These are phyloP conservation scores for Reticulitermes speratus DNA, from an alignment of 1,140 invertebrate genomes.

Conservation along the genomic window DNA sequence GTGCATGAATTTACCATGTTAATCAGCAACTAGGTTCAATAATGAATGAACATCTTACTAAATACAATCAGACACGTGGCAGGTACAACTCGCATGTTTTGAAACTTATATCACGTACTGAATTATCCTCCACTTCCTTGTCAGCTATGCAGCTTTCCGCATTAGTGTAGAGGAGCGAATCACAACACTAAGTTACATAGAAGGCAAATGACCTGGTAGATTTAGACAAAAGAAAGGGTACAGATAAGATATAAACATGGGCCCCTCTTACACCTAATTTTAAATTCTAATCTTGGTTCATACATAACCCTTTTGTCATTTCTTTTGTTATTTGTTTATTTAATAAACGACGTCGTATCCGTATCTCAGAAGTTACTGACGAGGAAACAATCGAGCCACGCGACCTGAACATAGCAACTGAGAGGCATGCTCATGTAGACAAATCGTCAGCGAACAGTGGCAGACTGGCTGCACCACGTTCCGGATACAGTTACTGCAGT, in stretches of 20 bases:
- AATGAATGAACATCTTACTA: not conserved
- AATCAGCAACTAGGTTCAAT: not conserved
- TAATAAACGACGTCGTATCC: not conserved
- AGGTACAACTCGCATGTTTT: not conserved
- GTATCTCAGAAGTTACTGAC: not conserved
- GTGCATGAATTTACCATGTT: not conserved
- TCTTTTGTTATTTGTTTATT: conserved; percentile 3
- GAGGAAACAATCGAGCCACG: not conserved
- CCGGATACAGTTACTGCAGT: no score
- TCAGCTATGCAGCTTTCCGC: not conserved
- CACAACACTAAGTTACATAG: not conserved
- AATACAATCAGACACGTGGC: not conserved
- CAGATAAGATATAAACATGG: not conserved
- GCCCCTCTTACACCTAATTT: not conserved
- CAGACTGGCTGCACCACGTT: not conserved
- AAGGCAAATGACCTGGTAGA: not conserved
- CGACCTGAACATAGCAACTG: not conserved
- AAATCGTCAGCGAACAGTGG: not conserved
- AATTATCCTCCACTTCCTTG: not conserved
- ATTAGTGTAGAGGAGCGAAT: not conserved
- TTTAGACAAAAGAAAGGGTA: not conserved
- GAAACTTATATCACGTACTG: not conserved
- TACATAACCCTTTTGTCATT: not conserved
- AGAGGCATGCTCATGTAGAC: not conserved
- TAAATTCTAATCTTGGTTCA: not conserved